A percentile compares a stretch with the other conserved stretches of the same genome.
These are phyloP conservation scores for Dynastes grantii DNA, from an alignment of 2,888 invertebrate species.

Conservation along the genomic window DNA sequence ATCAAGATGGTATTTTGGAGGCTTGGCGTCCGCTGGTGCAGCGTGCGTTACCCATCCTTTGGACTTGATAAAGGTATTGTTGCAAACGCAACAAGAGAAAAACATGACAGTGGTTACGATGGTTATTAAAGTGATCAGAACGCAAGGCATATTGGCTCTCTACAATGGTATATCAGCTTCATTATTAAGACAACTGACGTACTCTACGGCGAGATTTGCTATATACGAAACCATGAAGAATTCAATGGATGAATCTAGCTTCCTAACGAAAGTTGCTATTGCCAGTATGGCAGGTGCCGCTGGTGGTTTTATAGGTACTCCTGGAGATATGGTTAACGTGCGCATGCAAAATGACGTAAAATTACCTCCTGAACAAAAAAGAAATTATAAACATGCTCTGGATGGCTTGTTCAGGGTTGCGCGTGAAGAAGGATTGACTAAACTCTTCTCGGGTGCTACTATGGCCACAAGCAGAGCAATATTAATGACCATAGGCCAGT, in stretches of 20 bases:
- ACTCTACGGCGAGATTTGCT: constrained; percentile 88
- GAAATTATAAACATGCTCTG: constrained; percentile 97
- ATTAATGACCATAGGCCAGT: constrained; percentile 97
- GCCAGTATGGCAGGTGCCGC: constrained; percentile 89
- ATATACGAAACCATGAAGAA: constrained; percentile 73
- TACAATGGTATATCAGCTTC: constrained; percentile 98
- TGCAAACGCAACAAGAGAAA: constrained; percentile 96
- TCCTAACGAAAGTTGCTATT: constrained; percentile 78
- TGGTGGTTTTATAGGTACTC: constrained; percentile 96
- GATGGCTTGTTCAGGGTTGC: constrained; percentile 91
- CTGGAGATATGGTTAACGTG: constrained; percentile 98
- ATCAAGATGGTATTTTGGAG: constrained; percentile 95
- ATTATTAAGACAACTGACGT: constrained; percentile 92
- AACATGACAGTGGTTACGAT: constrained; percentile 82
- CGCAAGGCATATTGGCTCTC: constrained; percentile 90
- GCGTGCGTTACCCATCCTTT: constrained; percentile 97
- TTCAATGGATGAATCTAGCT: constrained; percentile 66
- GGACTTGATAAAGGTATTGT: constrained; percentile 95
- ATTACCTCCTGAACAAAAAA: constrained; percentile 84
- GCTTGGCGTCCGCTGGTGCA: constrained; percentile 93
- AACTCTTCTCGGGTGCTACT: constrained; percentile 91
- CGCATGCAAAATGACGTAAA: constrained; percentile 99
- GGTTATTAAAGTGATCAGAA: constrained; percentile 83
- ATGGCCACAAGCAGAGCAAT: constrained; percentile 93
- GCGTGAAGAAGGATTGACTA: constrained; percentile 83